These are phyloP conservation scores for Plectrocnemia conspersa DNA, from an alignment of 1,140 invertebrate genomes.

Conservation along the genomic window DNA sequence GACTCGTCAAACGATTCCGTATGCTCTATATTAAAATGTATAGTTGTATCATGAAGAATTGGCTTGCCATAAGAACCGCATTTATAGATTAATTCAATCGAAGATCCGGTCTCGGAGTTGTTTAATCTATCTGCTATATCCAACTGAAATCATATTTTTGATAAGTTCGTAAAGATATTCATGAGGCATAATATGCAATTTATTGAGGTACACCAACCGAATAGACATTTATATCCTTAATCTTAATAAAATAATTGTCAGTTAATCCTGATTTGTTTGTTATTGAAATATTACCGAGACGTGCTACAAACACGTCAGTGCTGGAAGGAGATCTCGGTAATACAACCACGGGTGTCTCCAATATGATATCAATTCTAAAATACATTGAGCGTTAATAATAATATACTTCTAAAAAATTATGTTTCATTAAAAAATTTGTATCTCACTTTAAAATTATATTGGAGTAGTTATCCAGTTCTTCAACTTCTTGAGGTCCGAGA, in stretches of 20 bases:
- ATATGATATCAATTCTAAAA: constrained; percentile 63
- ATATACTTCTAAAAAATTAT: constrained; percentile 11
- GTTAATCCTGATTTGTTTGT: constrained; percentile 46
- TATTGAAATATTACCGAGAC: constrained; percentile 84
- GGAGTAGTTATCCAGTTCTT: constrained; percentile 39
- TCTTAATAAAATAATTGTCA: constrained; percentile 58
- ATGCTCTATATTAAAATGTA: constrained; percentile 31
- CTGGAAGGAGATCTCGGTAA: constrained; percentile 75
- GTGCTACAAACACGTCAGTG: constrained; percentile 82
- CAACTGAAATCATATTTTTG: constrained; percentile 28
- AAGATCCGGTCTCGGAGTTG: constrained; percentile 8
- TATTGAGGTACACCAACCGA: constrained; percentile 44
- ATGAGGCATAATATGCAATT: not conserved
- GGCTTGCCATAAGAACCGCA: constrained; percentile 33
- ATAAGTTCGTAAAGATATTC: too few relatives aligned
- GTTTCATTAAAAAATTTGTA: constrained; percentile 1
- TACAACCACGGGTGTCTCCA: constrained; percentile 88
- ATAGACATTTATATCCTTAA: constrained; percentile 85
- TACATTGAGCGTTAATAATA: too few relatives aligned
- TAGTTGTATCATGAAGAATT: constrained; percentile 40
- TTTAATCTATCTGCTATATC: constrained; percentile 22
- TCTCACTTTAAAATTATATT: constrained; percentile 43
- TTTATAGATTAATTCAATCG: constrained; percentile 28
- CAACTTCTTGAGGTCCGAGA: constrained; percentile 42
- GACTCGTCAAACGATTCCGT: constrained; percentile 10